A percentile compares a stretch with the other conserved stretches of the same genome.
Conservation (phyloP, 2,888 invertebrate genomes). For the Eupithecia dodoneata region DNA sequence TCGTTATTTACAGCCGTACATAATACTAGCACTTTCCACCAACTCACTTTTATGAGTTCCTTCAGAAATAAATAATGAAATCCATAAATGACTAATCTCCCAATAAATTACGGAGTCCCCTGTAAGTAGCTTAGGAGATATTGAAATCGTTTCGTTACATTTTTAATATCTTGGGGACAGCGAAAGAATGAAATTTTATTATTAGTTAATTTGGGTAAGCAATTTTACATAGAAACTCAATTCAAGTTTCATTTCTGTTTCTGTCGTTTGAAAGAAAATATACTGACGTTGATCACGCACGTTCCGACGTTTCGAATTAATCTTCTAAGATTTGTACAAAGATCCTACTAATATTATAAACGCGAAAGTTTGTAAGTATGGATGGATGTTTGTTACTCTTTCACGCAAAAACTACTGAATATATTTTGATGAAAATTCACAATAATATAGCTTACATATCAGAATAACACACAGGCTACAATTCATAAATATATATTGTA, state of each 20-base stretch:
- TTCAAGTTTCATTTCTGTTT: neutral
- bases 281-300: neutral
- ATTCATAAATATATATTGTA: no score
- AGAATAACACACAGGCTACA: no score
- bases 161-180: conserved; percentile 3
- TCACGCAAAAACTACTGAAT: no score
- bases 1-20: no score
- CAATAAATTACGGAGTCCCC: neutral
- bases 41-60: neutral
- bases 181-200: neutral
- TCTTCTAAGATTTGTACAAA: no score
- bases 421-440: no score
- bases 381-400: no score
- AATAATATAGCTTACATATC: no score
- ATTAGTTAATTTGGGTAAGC: neutral
- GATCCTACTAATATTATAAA: no score
- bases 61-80: neutral
- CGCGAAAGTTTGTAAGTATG: no score
- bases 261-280: neutral
- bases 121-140: neutral
- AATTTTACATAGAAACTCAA: neutral
- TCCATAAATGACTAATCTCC: neutral
- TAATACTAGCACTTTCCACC: no score
- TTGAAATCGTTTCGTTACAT: conserved; percentile 9
- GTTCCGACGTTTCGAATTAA: no score